Evolutionary conservation across 2,888 invertebrate genomes (phyloP), one percentile per base, ranked within the genome.

Genomic region (Neria commutata): DNA sequence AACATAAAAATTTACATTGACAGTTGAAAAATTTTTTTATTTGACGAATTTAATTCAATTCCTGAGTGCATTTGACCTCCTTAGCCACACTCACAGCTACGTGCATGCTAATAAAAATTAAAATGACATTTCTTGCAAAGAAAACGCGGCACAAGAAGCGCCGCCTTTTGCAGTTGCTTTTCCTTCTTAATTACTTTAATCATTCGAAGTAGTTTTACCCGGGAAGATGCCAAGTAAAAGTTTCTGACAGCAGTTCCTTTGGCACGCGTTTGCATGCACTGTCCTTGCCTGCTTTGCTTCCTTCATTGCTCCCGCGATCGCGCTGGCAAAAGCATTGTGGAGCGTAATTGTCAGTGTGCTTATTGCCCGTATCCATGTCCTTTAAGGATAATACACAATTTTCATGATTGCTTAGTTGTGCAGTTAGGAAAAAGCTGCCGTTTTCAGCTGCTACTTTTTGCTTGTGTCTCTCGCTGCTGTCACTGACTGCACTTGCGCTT

Each of bases 171-270:
- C n/a, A n/a, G n/a, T n/a, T n/a, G n/a, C n/a, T n/a, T n/a, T n/a
- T n/a, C n/a, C n/a, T 64, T 65, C 64, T 65, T 66, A 66, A 69
- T 67, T 67, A 65, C 64, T 66, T 67, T 67, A 67, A 67, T 67
- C 59, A 66, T 65, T 66, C 63, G 63, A 67, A 69, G 66, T 67
- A 67, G 63, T 64, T 56, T 56, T 50, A 46, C n/a, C n/a, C n/a
- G n/a, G n/a, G n/a, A n/a, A n/a, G n/a, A n/a, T n/a, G n/a, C n/a
- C n/a, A n/a, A n/a, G n/a, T 11, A 50, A 51, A 6, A 17, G 8
- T 5, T 40, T n/a, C 42, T 17, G 16, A 17, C 46, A 46, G 23
- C 19, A 46, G 24, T 4, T 8, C 17, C 19, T 6, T 6, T 5
- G 4, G 24, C 21, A 46, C n/a, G 37, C 37, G n/a, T 5, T n/a